These are phyloP conservation scores for Bursaphelenchus okinawaensis DNA, from an alignment of 2,888 invertebrate genomes.

Conservation along the genomic window DNA sequence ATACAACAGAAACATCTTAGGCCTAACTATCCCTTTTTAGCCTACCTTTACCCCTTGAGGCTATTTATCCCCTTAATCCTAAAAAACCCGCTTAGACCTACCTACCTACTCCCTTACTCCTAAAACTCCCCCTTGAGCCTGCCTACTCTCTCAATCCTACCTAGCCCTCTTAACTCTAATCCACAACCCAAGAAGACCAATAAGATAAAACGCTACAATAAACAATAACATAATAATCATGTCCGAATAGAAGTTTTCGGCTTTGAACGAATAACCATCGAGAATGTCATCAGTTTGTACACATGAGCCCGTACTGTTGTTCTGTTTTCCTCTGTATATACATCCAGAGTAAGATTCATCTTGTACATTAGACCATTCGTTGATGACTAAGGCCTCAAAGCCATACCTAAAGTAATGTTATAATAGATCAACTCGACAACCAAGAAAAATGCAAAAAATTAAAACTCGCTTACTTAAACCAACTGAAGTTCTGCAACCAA, in stretches of 20 bases:
- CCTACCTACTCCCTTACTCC: no score
- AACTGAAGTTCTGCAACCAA: constrained; percentile 41
- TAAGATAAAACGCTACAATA: constrained; percentile 44
- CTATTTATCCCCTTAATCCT: no score
- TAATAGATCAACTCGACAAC: constrained; percentile 65
- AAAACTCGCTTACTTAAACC: constrained; percentile 25
- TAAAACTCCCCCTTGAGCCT: not conserved
- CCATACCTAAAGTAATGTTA: constrained; percentile 43
- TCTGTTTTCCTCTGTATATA: constrained; percentile 26
- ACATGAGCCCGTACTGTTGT: constrained; percentile 19
- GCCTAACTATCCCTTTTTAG: no score
- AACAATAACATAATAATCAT: constrained; percentile 38
- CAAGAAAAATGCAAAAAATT: not conserved
- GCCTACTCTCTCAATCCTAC: no score
- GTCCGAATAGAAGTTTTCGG: constrained; percentile 41
- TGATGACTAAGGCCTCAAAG: constrained; percentile 58
- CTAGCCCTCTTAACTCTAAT: constrained; percentile 33
- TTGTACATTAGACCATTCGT: constrained; percentile 62
- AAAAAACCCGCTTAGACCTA: not conserved
- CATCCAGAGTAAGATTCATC: constrained; percentile 46
- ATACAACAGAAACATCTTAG: no score
- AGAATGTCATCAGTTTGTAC: constrained; percentile 29
- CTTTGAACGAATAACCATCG: constrained; percentile 38
- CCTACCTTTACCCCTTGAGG: no score
- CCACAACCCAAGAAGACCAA: constrained; percentile 48